These are phyloP conservation scores for Desmophyllum pertusum DNA, from an alignment of 92 coral and sea anemone species.

Conservation along the genomic window DNA sequence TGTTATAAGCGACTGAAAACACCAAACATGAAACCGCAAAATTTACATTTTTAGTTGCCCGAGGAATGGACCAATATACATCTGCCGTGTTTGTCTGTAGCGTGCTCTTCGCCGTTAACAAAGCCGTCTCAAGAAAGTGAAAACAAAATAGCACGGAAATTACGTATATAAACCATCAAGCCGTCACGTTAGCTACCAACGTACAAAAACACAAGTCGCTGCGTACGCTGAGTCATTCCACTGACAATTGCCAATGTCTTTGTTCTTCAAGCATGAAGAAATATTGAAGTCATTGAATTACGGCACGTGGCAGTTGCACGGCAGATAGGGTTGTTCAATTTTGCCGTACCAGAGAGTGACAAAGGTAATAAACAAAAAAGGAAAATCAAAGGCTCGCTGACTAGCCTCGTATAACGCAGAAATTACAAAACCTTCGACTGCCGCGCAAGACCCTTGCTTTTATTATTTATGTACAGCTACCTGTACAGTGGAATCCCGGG, in stretches of 20 bases:
- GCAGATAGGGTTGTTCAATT: no score
- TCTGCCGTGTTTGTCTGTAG: not conserved
- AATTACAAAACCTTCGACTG: no score
- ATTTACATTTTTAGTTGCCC: constrained; percentile 24
- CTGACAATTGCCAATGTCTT: not conserved
- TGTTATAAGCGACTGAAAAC: constrained; percentile 28
- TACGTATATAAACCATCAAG: not conserved
- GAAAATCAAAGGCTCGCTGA: no score
- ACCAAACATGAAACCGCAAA: constrained; percentile 24
- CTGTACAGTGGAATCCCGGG: no score
- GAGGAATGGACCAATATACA: not conserved
- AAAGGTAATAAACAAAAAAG: no score
- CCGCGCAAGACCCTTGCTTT: no score
- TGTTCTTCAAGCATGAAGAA: not conserved
- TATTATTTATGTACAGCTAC: no score
- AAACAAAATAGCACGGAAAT: not conserved
- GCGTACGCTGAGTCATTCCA: not conserved
- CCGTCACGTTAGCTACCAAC: not conserved
- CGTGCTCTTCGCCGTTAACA: not conserved
- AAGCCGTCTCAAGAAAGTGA: not conserved
- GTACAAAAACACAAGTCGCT: not conserved
- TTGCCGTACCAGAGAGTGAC: no score
- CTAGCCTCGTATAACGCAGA: no score
- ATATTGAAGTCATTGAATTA: not conserved
- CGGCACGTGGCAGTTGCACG: no score